Evolutionary conservation across 2,113 vertebrate genomes (phyloP).

Genomic region (Pica pica): DNA sequence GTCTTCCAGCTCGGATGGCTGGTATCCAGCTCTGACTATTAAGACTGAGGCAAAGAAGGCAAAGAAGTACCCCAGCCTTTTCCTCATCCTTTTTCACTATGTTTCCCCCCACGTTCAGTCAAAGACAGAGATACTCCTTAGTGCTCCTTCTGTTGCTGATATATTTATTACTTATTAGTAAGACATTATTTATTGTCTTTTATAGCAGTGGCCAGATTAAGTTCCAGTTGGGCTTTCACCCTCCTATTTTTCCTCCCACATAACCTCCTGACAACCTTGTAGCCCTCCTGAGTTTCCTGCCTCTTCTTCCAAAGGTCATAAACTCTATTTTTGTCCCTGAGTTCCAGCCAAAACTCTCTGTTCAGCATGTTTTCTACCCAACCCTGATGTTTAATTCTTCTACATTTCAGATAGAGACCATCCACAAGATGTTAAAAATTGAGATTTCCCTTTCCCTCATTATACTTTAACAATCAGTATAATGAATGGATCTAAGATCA

Average conservation of each 20-base stretch:
- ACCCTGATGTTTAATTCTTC: neutral
- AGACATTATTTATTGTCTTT: neutral
- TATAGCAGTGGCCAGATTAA: neutral
- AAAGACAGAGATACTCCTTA: neutral
- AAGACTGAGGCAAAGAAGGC: neutral
- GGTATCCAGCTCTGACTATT: neutral
- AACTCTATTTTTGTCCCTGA: neutral
- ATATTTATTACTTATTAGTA: neutral
- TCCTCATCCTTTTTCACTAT: neutral
- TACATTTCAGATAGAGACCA: neutral
- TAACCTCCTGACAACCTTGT: neutral
- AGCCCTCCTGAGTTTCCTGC: neutral
- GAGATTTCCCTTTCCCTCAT: neutral
- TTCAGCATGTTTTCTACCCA: neutral
- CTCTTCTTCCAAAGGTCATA: neutral
- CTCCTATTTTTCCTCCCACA: rapidly evolving
- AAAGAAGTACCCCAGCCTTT: neutral
- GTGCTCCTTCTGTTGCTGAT: neutral
- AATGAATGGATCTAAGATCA: neutral
- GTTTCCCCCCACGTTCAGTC: neutral
- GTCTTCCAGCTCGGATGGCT: neutral
- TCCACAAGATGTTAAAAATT: neutral
- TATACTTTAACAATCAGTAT: neutral
- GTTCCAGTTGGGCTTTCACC: neutral
- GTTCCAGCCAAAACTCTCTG: neutral